Evolutionary conservation across 2,888 invertebrate genomes (phyloP).

Genomic region (Neoascia interrupta): DNA sequence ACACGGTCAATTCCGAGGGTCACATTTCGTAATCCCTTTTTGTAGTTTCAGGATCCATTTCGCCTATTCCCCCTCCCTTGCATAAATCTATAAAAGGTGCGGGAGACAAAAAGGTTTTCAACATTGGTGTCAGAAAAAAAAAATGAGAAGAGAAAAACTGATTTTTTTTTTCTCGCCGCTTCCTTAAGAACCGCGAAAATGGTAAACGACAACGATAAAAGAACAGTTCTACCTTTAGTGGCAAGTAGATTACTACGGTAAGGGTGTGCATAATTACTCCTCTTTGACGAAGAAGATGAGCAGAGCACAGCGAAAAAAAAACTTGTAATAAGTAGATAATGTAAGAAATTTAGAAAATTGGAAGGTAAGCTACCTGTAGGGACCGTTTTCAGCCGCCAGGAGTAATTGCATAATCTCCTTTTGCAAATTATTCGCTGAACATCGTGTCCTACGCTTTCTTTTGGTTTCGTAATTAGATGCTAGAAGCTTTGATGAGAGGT

Average conservation of each 20-base stretch:
- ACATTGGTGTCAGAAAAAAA: neutral
- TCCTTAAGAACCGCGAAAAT: slow-evolving; percentile 64
- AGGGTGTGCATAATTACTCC: slow-evolving; percentile 46
- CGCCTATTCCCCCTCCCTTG: neutral
- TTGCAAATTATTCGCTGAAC: slow-evolving; percentile 30
- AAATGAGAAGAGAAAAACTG: slow-evolving; percentile 9
- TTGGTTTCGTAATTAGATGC: slow-evolving; percentile 43
- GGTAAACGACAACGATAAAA: slow-evolving; percentile 61
- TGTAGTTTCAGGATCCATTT: slow-evolving; percentile 13
- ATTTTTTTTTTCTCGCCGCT: slow-evolving; percentile 8
- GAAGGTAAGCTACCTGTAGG: slow-evolving; percentile 64
- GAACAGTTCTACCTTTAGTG: slow-evolving; percentile 47
- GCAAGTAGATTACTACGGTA: slow-evolving; percentile 51
- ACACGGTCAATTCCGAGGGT: slow-evolving; percentile 46
- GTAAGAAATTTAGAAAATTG: slow-evolving; percentile 63
- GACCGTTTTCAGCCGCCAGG: slow-evolving; percentile 41
- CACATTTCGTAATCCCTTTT: slow-evolving; percentile 8
- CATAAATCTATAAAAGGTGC: slow-evolving; percentile 23
- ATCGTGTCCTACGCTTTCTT: neutral
- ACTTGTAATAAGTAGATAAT: slow-evolving; percentile 61
- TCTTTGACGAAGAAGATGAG: slow-evolving; percentile 23
- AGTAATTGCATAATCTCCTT: slow-evolving; percentile 65
- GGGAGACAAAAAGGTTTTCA: slow-evolving; percentile 4
- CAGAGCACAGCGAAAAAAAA: slow-evolving; percentile 14
- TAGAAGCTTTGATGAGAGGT: slow-evolving; percentile 20